Evolutionary conservation across 2,113 vertebrate genomes (phyloP).

Genomic region (Apaloderma vittatum): DNA sequence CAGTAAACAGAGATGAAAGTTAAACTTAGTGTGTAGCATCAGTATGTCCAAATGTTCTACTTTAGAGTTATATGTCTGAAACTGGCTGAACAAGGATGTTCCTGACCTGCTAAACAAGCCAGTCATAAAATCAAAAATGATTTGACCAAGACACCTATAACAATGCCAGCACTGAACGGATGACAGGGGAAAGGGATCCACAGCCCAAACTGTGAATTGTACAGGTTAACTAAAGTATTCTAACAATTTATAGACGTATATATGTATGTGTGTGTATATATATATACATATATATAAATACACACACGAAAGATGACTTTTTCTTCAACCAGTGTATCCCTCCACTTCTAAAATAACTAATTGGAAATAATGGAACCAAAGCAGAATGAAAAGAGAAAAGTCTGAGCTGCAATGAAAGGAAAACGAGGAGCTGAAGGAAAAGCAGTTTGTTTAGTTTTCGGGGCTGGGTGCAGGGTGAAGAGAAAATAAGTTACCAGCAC

Average conservation of each 20-base stretch:
- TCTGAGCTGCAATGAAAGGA: background rate
- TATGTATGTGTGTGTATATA: no score
- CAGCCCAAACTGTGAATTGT: background rate
- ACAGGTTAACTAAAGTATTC: background rate
- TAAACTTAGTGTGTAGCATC: background rate
- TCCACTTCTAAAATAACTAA: background rate
- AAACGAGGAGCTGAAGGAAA: background rate
- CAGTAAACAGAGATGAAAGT: background rate
- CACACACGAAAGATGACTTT: accelerated
- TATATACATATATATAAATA: background rate
- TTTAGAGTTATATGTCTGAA: background rate
- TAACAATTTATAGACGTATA: background rate
- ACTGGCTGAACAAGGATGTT: background rate
- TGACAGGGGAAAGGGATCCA: background rate
- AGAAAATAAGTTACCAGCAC: background rate
- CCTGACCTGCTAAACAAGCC: background rate
- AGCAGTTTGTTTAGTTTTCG: background rate
- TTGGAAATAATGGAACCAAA: background rate
- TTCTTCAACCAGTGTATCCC: background rate
- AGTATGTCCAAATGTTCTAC: background rate
- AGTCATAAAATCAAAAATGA: background rate
- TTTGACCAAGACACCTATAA: background rate
- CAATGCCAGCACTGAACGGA: background rate
- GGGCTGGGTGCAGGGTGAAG: background rate
- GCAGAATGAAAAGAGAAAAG: background rate